Base-by-base conservation (phyloP, 2,113 vertebrate genomes). In the Rhineura floridana region DNA sequence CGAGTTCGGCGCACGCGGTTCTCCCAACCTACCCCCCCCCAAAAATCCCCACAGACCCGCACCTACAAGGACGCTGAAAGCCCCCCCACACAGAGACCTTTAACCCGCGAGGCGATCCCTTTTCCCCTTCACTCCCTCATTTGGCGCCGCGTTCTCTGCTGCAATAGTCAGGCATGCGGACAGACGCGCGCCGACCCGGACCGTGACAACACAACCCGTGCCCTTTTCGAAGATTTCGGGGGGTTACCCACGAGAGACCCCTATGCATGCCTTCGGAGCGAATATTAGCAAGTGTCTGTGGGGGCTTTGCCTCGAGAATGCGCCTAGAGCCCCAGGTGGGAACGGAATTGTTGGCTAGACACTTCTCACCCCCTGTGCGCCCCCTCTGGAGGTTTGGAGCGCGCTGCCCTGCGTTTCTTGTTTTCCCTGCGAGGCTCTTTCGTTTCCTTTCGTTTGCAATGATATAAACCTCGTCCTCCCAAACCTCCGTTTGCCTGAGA, bases 1-100 rank as follows among this genome's bases (percentile, higher is more conserved):
- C 15, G 44, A 3, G 36, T 44, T 62, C 36, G 28, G 59, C 39
- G 15, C 46, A 9, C 6, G 55, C 30, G 15, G 6, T 23, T 39
- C 17, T 52, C 36, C 33, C 39, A 2, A 63, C 0, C 2, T 46
- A 28, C 25, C 2, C 50, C 48, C 30, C 30, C 4, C 39, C 72
- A 17, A 4, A 36, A 39, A 42, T 15, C 62, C 39, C 8, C 39
- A 28, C 17, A 50, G 2, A 2, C 9, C 6, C 3, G 0, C 0
- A 0, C 42, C 0, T 2, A 12, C 48, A 15, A 21, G n/a, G 9
- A 17, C 28, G 15, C 78, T 0, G 28, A 3, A 39, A 0, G 9
- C 0, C 4, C 11, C 42, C 44, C 11, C 0, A n/a, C n/a, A n/a
- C n/a, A n/a, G n/a, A n/a, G 1, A 72, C 70, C 52, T 39, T 11